Evolutionary conservation across 2,797 vertebrate species (phyloP), one percentile per base, ranked within the genome.

Genomic region (Microctenopoma lineatum): DNA sequence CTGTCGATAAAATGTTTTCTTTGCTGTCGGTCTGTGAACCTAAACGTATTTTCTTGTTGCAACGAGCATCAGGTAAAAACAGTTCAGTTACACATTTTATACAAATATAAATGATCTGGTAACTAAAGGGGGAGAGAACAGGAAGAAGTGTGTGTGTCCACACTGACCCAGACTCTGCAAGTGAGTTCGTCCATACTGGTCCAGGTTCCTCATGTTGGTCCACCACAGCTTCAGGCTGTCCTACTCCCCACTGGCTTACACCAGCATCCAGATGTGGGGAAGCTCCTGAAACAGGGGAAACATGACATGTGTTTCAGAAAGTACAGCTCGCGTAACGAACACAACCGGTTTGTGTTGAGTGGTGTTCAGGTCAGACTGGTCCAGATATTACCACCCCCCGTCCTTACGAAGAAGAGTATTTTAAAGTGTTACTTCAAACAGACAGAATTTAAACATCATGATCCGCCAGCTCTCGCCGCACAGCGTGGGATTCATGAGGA

Each of bases 191-290:
- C 73, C 80, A 73, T 59, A 15, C 59, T 66, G 75, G 70, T 84
- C 68, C 60, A 11, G 34, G 51, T 70, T 83, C 87, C 66, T 84
- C 91, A 92, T 92, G 79, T 84, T 84, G 83, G 72, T 73, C 68
- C 12, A 3, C 57, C 7, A 27, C 51, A 14, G 21, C 55, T 64
- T 61, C 21, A 73, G 41, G 13, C 73, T 67, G 75, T n/a, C 25
- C 47, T 21, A 5, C 46, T 53, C 55, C 52, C 13, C 27, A 60
- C 65, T 1, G 1, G 3, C 1, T 75, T 56, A 32, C 72, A 14
- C 41, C 38, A 44, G 65, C 34, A 1, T 69, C 47, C 29, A 41
- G 57, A 54, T 57, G 58, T 32, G 45, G 18, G 51, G 4, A 46
- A 25, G 0, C 3, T 69, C 65, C 75, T 82, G 55, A 16, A 51